Evolutionary conservation across 2,113 vertebrate genomes (phyloP).

Genomic region (Sus scrofa): DNA sequence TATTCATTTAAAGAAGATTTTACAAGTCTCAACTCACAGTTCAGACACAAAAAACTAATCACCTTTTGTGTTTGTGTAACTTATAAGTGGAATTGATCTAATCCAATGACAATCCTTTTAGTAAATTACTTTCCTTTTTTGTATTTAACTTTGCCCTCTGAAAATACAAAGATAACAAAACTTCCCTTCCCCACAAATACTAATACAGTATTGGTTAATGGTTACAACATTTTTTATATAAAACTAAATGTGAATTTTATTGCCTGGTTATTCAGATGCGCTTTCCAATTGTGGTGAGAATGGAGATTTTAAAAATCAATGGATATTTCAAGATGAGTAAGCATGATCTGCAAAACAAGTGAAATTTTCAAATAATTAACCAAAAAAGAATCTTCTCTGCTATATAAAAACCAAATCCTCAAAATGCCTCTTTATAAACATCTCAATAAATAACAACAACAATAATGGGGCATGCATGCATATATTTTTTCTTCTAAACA

Average conservation of each 20-base stretch:
- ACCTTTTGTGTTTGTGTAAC: not conserved
- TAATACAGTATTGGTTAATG: not conserved
- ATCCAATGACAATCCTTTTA: not conserved
- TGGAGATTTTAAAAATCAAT: not conserved
- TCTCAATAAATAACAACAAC: not conserved
- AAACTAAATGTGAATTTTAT: conserved; percentile 22
- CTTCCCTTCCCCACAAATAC: not conserved
- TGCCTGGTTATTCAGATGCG: not conserved
- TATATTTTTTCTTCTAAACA: not conserved
- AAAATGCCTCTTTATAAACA: not conserved
- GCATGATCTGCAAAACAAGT: not conserved
- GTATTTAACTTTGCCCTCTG: not conserved
- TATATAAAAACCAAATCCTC: not conserved
- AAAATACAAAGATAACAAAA: conserved; percentile 10
- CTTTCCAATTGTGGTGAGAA: not conserved
- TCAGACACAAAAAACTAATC: not conserved
- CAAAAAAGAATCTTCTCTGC: not conserved
- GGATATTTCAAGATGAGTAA: not conserved
- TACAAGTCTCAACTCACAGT: conserved; percentile 6
- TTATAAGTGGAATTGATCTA: not conserved
- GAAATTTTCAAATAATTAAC: not conserved
- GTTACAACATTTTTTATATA: not conserved
- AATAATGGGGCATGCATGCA: not conserved
- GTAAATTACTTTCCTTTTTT: not conserved
- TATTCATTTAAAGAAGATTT: conserved; percentile 20